Percentiles rank a stretch among this genome's conserved stretches.
These are phyloP conservation scores for Gephyroberyx darwinii DNA, from an alignment of 2,797 vertebrate genomes.

Conservation along the genomic window DNA sequence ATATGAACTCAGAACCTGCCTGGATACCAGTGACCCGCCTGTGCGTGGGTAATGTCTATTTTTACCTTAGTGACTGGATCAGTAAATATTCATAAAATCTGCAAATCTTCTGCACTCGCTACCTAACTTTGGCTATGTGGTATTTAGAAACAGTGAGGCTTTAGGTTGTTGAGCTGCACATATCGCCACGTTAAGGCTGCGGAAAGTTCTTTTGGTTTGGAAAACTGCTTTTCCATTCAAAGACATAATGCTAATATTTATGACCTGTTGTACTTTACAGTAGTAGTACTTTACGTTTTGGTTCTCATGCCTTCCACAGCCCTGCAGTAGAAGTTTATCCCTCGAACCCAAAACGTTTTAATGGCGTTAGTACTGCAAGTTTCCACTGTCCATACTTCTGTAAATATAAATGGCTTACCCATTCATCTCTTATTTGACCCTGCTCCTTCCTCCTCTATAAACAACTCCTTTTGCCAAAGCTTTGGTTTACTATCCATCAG, in stretches of 20 bases:
- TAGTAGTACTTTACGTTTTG: too few species aligned
- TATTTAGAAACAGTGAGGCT: not conserved
- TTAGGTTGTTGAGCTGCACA: not conserved
- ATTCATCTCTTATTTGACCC: slow-evolving; percentile 26
- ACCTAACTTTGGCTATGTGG: not conserved
- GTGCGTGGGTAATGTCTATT: slow-evolving; percentile 1
- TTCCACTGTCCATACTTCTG: slow-evolving; percentile 22
- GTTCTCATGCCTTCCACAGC: slow-evolving; percentile 1
- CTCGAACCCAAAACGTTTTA: not conserved
- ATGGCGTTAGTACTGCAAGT: not conserved
- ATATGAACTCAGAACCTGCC: not conserved
- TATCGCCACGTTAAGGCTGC: not conserved
- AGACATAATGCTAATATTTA: not conserved
- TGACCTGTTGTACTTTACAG: not conserved
- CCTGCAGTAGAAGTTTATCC: not conserved
- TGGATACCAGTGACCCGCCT: not conserved
- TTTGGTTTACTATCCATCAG: not conserved
- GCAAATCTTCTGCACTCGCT: not conserved
- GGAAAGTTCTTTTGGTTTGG: not conserved
- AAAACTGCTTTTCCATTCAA: not conserved
- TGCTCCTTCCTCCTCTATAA: not conserved
- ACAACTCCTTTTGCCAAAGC: not conserved
- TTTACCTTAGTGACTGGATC: not conserved
- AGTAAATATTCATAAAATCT: slow-evolving; percentile 19
- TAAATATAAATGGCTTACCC: slow-evolving; percentile 14